phyloP scores from a whole-genome alignment of 2,888 invertebrate genomes.

The Temnothorax unifasciatus region DNA sequence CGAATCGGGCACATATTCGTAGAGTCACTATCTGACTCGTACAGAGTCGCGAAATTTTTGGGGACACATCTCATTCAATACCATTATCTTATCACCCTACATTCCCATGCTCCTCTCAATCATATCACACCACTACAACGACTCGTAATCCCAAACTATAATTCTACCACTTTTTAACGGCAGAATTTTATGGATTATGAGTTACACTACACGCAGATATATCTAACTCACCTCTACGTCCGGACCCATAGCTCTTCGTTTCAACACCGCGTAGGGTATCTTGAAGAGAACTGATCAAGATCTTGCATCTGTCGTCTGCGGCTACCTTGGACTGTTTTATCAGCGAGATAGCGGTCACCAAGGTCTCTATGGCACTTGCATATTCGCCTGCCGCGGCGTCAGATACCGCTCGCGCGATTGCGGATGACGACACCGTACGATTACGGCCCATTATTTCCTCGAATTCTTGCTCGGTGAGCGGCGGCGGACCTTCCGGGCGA shows the following conservation, averaged over 20 bases:
- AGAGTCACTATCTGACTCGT: too few relatives aligned
- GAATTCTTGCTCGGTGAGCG: conserved; percentile 97
- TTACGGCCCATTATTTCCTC: conserved; percentile 99
- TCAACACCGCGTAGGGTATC: conserved; percentile 99
- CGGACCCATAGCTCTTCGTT: conserved; percentile 97
- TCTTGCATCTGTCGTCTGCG: conserved; percentile 98
- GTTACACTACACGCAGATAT: background rate
- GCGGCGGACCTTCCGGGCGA: conserved; percentile 88
- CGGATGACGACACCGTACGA: conserved; percentile 98
- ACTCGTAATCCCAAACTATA: background rate
- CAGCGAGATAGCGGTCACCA: conserved; percentile 99
- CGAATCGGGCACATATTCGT: too few relatives aligned
- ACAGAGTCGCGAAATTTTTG: too few relatives aligned
- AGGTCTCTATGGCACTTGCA: conserved; percentile 98
- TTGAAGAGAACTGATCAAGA: conserved; percentile 97
- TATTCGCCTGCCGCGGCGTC: conserved; percentile 99
- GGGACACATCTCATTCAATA: too few relatives aligned
- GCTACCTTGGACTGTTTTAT: conserved; percentile 99
- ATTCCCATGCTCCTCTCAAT: too few relatives aligned
- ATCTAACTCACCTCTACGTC: conserved; percentile 88
- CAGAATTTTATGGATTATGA: background rate
- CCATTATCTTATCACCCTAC: too few relatives aligned
- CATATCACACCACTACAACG: too few relatives aligned
- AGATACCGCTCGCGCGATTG: conserved; percentile 98
- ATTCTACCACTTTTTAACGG: background rate